These are phyloP conservation scores for Callithrix jacchus DNA, from an alignment of 2,113 vertebrate genomes.

Conservation along the genomic window DNA sequence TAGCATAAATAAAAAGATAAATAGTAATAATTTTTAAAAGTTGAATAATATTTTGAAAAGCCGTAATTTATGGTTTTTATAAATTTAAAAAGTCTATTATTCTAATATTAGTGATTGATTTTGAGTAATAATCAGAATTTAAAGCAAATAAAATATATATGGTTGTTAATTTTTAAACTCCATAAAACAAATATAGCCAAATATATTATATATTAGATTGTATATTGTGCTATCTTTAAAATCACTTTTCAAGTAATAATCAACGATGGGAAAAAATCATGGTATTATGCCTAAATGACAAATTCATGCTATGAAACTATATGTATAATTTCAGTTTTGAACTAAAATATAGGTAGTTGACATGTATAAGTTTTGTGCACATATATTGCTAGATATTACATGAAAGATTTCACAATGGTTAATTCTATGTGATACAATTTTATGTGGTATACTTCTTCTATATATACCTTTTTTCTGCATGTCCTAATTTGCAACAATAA, in stretches of 20 bases:
- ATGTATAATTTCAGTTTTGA: not conserved
- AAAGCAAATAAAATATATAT: not conserved
- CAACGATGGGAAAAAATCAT: not conserved
- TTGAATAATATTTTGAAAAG: not conserved
- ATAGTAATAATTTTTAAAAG: not conserved
- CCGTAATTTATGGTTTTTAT: not conserved
- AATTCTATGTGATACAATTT: not conserved
- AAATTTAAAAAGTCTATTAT: not conserved
- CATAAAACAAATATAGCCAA: not conserved
- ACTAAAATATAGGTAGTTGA: not conserved
- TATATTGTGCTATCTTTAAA: not conserved
- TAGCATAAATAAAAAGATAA: not conserved
- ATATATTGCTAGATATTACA: not conserved
- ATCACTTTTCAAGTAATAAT: not conserved
- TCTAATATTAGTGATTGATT: not conserved
- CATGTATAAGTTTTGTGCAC: not conserved
- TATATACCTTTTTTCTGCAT: not conserved
- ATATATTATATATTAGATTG: not conserved
- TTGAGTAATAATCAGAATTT: not conserved
- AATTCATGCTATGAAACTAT: not conserved
- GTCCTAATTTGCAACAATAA: not conserved
- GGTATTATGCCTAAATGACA: not conserved
- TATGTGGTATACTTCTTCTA: not conserved
- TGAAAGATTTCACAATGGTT: not conserved
- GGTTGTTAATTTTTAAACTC: not conserved